A percentile compares a stretch with the other conserved stretches of the same genome.
These are phyloP conservation scores for Pachycephus smyrnensis DNA, from an alignment of 2,888 invertebrate genomes.

Conservation along the genomic window DNA sequence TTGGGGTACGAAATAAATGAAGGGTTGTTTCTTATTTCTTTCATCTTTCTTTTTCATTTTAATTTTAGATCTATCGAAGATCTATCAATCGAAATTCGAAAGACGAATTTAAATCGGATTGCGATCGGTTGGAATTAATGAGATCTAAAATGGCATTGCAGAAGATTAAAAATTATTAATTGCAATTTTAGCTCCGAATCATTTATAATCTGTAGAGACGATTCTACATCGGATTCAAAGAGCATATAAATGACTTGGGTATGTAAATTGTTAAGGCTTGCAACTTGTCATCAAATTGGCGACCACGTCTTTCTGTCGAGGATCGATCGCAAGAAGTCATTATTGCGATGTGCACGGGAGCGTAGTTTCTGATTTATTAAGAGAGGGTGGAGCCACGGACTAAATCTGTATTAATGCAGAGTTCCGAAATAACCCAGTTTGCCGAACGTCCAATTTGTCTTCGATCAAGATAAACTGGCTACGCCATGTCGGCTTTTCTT, in stretches of 20 bases:
- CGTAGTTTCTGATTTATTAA: conserved; percentile 38
- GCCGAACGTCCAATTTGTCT: conserved; percentile 39
- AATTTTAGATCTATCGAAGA: neutral
- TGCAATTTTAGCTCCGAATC: too few species aligned
- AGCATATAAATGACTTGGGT: neutral
- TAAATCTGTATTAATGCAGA: conserved; percentile 37
- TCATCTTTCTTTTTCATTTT: neutral
- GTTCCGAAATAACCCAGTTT: conserved; percentile 32
- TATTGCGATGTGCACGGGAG: conserved; percentile 15
- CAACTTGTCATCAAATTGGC: neutral
- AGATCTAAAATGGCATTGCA: neutral
- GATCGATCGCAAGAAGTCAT: conserved; percentile 5
- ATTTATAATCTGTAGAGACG: neutral
- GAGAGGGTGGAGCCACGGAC: conserved; percentile 32
- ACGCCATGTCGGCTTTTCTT: neutral
- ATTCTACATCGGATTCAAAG: neutral
- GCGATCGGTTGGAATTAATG: neutral
- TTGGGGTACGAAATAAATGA: conserved; percentile 15
- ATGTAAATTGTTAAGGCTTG: neutral
- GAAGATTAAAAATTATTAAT: neutral
- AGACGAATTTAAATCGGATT: neutral
- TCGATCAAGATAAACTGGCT: conserved; percentile 30
- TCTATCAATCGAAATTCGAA: neutral
- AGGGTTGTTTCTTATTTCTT: neutral
- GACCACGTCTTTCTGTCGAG: neutral